These are phyloP conservation scores for Drosophila leontia DNA, from an alignment of 1,140 invertebrate species.

Conservation along the genomic window DNA sequence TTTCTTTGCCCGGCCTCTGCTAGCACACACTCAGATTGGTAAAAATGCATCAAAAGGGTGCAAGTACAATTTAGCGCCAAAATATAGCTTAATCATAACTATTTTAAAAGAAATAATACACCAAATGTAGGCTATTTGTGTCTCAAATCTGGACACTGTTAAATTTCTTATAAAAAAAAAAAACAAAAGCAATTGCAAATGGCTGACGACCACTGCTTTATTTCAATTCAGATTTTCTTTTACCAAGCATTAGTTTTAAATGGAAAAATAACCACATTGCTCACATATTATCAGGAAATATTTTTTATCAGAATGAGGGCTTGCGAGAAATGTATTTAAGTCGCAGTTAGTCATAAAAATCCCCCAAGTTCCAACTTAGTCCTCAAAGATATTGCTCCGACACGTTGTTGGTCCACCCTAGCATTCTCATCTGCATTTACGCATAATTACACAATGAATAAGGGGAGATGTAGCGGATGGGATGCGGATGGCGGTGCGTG, in stretches of 20 bases:
- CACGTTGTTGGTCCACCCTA: conserved; percentile 55
- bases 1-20: neutral
- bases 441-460: conserved; percentile 60
- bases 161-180: too few relatives aligned
- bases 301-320: neutral
- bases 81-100: neutral
- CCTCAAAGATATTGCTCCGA: conserved; percentile 1
- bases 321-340: neutral
- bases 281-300: neutral
- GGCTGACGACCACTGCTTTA: neutral
- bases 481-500: conserved; percentile 49
- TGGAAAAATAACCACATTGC: neutral
- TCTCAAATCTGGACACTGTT: neutral
- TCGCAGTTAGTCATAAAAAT: conserved; percentile 4
- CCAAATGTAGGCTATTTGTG: neutral
- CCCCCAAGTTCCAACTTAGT: conserved; percentile 7
- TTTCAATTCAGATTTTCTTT: neutral
- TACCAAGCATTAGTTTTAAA: neutral
- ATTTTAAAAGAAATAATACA: neutral
- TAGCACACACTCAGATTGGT: neutral
- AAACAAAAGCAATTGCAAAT: too few relatives aligned
- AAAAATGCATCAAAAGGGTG: neutral
- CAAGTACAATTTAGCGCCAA: neutral
- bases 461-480: conserved; percentile 1
- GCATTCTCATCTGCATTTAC: conserved; percentile 61